Percentiles rank a stretch among this genome's conserved stretches.
Conservation (phyloP, 2,797 vertebrate species). For the Sebastes wilsoni region DNA sequence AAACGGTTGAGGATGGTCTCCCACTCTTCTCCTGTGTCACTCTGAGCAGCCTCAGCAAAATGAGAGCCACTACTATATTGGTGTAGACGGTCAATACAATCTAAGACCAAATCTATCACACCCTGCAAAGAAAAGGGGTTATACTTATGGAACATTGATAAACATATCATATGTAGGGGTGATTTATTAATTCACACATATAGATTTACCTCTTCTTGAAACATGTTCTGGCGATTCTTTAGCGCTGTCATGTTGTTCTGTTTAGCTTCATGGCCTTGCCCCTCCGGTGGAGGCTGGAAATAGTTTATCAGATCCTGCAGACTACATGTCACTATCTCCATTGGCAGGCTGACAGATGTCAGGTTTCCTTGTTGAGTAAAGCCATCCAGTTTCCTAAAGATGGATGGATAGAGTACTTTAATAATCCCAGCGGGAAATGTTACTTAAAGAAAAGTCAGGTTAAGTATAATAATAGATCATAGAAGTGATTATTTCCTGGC, state of each 20-base stretch:
- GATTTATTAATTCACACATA: neutral
- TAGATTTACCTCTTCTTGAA: slow-evolving; percentile 92
- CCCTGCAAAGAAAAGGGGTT: slow-evolving; percentile 79
- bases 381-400: slow-evolving; percentile 86
- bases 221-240: slow-evolving; percentile 94
- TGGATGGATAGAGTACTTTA: neutral
- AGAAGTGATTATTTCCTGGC: neutral
- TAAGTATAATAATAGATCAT: neutral
- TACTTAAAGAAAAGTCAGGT: neutral
- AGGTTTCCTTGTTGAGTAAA: slow-evolving; percentile 83
- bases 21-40: slow-evolving; percentile 87
- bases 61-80: slow-evolving; percentile 86
- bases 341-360: slow-evolving; percentile 73
- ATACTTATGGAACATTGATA: neutral
- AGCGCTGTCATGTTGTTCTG: slow-evolving; percentile 86
- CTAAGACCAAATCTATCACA: slow-evolving; percentile 90
- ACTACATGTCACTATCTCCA: slow-evolving; percentile 85
- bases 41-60: slow-evolving; percentile 85
- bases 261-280: slow-evolving; percentile 85
- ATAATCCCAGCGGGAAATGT: neutral
- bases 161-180: neutral
- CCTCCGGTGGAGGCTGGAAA: slow-evolving; percentile 86
- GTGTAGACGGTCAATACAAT: slow-evolving; percentile 93
- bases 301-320: slow-evolving; percentile 92
- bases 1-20: slow-evolving; percentile 88